Evolutionary conservation across 2,888 invertebrate genomes (phyloP).

Genomic region (Trilocha varians): DNA sequence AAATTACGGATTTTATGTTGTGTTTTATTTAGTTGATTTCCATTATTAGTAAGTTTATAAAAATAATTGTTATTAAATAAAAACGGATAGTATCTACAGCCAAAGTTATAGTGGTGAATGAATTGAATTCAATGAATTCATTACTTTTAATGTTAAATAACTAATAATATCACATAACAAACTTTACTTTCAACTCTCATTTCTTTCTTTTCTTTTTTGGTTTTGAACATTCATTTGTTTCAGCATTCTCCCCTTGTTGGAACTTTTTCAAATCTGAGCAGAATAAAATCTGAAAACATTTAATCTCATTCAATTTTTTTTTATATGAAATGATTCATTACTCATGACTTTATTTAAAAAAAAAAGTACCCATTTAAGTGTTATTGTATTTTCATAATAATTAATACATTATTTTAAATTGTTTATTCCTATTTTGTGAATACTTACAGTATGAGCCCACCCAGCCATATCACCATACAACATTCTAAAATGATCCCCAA

Average conservation of each 20-base stretch:
- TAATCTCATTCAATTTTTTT: slow-evolving; percentile 2
- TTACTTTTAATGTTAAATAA: too few species aligned
- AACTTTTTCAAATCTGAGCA: slow-evolving; percentile 86
- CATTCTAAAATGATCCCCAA: slow-evolving; percentile 84
- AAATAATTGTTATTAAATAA: too few species aligned
- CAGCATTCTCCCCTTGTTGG: slow-evolving; percentile 45
- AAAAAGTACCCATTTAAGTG: neutral
- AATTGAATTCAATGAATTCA: too few species aligned
- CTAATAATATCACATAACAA: too few species aligned
- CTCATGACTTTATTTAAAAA: neutral
- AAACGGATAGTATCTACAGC: too few species aligned
- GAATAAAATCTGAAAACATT: slow-evolving; percentile 78
- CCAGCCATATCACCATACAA: slow-evolving; percentile 91
- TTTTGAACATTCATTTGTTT: slow-evolving; percentile 20
- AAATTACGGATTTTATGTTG: too few species aligned
- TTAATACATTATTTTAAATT: too few species aligned
- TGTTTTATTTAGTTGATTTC: too few species aligned
- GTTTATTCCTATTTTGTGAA: too few species aligned
- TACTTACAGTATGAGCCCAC: slow-evolving; percentile 93
- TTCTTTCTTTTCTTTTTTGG: slow-evolving; percentile 47
- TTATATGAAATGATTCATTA: neutral
- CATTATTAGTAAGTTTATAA: too few species aligned
- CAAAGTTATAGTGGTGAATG: too few species aligned
- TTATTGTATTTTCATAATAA: neutral
- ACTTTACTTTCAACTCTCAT: slow-evolving; percentile 7